Conservation (phyloP, 2,113 vertebrate genomes). For the Tilapia sparmanii region DNA sequence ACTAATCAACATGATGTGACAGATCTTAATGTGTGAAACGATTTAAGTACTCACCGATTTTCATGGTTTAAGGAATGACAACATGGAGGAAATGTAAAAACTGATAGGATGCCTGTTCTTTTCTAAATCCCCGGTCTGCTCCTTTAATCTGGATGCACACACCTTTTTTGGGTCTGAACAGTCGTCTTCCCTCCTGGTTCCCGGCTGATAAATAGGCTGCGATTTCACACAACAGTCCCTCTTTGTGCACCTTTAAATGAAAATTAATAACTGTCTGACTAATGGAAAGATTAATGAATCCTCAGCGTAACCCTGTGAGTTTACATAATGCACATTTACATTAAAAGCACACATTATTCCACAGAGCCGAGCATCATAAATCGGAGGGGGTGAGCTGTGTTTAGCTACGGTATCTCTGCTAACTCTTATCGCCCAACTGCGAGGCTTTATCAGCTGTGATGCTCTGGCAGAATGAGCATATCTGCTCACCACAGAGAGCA, state of each 20-base stretch:
- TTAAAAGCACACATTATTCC: constrained; percentile 33
- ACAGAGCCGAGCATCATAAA: neutral
- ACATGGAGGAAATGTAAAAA: neutral
- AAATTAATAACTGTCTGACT: constrained; percentile 44
- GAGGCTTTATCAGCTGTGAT: constrained; percentile 32
- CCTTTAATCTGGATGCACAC: neutral
- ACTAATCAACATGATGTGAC: neutral
- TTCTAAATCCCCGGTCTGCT: neutral
- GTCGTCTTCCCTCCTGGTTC: constrained; percentile 8
- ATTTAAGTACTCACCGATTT: neutral
- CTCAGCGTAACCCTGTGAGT: neutral
- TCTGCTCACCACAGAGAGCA: constrained; percentile 50
- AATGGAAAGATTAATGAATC: constrained; percentile 57
- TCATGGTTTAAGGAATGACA: neutral
- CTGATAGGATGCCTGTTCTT: neutral
- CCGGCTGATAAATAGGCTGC: constrained; percentile 33
- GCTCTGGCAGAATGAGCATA: constrained; percentile 27
- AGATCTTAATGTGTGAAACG: neutral
- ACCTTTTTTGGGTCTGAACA: neutral
- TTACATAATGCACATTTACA: constrained; percentile 53
- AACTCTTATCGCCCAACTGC: constrained; percentile 26
- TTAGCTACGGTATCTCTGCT: constrained; percentile 22
- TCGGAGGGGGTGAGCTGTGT: neutral
- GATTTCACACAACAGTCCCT: neutral
- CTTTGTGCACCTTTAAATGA: constrained; percentile 42